Evolutionary conservation across 2,888 invertebrate species (phyloP).

Genomic region (Lycocerus yunnanus): DNA sequence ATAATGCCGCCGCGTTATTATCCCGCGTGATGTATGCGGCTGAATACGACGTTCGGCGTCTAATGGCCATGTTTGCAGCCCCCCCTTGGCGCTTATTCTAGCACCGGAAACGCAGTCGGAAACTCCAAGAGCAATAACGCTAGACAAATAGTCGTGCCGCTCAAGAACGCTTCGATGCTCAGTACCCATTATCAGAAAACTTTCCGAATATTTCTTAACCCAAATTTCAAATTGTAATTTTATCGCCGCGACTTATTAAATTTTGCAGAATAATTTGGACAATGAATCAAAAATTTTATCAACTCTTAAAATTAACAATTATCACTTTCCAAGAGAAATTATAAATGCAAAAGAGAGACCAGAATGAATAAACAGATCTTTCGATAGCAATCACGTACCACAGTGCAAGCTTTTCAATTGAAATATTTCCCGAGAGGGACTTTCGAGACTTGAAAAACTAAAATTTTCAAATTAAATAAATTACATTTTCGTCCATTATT

Average conservation of each 20-base stretch:
- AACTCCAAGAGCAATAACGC: conserved; percentile 39
- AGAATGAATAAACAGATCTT: not conserved
- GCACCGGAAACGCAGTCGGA: conserved; percentile 39
- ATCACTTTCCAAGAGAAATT: not conserved
- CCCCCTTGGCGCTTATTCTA: conserved; percentile 27
- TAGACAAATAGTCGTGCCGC: conserved; percentile 40
- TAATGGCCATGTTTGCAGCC: conserved; percentile 38
- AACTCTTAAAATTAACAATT: not conserved
- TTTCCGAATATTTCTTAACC: conserved; percentile 4
- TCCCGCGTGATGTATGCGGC: conserved; percentile 29
- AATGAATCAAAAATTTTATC: not conserved
- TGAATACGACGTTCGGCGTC: conserved; percentile 22
- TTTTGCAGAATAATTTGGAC: not conserved
- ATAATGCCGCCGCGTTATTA: conserved; percentile 31
- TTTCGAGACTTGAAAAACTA: not conserved
- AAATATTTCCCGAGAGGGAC: not conserved
- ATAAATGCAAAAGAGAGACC: not conserved
- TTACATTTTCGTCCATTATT: not conserved
- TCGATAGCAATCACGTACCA: not conserved
- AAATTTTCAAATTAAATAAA: not conserved
- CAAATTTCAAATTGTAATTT: not conserved
- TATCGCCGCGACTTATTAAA: not conserved
- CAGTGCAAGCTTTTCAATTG: not conserved
- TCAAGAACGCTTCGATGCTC: conserved; percentile 21
- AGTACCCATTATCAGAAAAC: conserved; percentile 10